These are phyloP conservation scores for Drosophila austrosaltans DNA, from an alignment of 2,888 invertebrate species.

Conservation along the genomic window DNA sequence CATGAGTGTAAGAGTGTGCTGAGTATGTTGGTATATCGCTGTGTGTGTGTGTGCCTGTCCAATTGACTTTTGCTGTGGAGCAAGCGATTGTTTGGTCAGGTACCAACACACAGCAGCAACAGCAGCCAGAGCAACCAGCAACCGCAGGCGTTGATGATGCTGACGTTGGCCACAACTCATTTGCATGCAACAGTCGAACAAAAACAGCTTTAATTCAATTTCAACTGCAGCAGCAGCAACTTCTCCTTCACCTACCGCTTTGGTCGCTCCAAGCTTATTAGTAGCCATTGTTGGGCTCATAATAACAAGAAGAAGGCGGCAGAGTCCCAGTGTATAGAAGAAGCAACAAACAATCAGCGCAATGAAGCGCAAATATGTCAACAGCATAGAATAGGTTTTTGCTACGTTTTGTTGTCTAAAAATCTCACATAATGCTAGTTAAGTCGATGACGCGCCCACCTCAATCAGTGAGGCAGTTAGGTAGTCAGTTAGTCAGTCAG, in stretches of 20 bases:
- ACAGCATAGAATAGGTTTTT: conserved; percentile 51
- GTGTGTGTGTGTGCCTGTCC: conserved; percentile 45
- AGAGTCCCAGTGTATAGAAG: not conserved
- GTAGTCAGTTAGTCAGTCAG: conserved; percentile 43
- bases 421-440: conserved; percentile 67
- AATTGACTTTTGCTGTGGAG: conserved; percentile 62
- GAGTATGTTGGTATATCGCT: not conserved
- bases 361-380: conserved; percentile 60
- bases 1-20: conserved; percentile 8
- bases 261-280: conserved; percentile 56
- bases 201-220: conserved; percentile 74
- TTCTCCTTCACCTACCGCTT: conserved; percentile 16
- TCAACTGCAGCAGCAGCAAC: conserved; percentile 48
- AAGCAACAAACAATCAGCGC: conserved; percentile 51
- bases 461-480: conserved; percentile 34
- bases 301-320: conserved; percentile 15
- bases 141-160: conserved; percentile 59
- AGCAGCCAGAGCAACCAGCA: conserved; percentile 14
- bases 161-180: conserved; percentile 58
- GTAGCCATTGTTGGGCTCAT: conserved; percentile 51
- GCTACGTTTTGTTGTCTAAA: conserved; percentile 21
- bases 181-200: conserved; percentile 67
- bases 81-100: conserved; percentile 59
- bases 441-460: conserved; percentile 58
- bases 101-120: conserved; percentile 25